Base-by-base conservation (phyloP, 64 coral and sea anemone species). In the Dendrophyllia cribrosa region DNA sequence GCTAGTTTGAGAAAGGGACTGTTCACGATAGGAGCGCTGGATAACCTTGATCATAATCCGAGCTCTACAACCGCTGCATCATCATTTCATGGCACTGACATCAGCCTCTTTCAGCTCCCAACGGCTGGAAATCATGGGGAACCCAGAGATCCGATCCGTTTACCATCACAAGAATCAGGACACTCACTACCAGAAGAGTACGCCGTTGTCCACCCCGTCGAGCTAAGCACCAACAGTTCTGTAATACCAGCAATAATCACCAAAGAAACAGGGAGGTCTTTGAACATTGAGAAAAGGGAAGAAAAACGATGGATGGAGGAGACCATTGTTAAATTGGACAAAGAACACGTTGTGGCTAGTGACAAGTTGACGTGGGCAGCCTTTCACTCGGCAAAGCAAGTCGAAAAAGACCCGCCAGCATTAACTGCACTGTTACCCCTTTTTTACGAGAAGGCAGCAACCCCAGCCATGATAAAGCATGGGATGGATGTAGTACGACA, bases 21-120 rank as follows among this genome's bases (percentile, higher is more conserved):
- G 3, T 92, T 92, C 69, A 83, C 89, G 1, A 67, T 92, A 59
- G 90, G 78, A 26, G 78, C 79, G 22, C 67, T 92, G 51, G 90
- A 92, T 76, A 92, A 92, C 44, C 24, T 85, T 5, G 90, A 85
- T 56, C 90, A 91, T 43, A 84, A 91, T 58, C 89, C 89, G n/a
- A 91, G 89, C 63, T 91, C 89, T 23, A 91, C 64, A 75, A 85
- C 90, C 6, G 90, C 90, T 4, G 43, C 90, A n/a, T 91, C 90
- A 44, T 92, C 78, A 85, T 92, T 91, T 58, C 89, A 90, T 90
- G 88, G 88, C 10, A 90, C 88, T 59, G 72, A 51, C 15, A 89
- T 89, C 22, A 83, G 78, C 68, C 20, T 91, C 2, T 83, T 91
- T 70, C 81, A 92, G 61, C n/a, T 92, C 2, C 78, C 79, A 74